Evolutionary conservation across 1,140 invertebrate species (phyloP), one percentile per base, ranked within the genome.

Genomic region (Macrobrachium rosenbergii): DNA sequence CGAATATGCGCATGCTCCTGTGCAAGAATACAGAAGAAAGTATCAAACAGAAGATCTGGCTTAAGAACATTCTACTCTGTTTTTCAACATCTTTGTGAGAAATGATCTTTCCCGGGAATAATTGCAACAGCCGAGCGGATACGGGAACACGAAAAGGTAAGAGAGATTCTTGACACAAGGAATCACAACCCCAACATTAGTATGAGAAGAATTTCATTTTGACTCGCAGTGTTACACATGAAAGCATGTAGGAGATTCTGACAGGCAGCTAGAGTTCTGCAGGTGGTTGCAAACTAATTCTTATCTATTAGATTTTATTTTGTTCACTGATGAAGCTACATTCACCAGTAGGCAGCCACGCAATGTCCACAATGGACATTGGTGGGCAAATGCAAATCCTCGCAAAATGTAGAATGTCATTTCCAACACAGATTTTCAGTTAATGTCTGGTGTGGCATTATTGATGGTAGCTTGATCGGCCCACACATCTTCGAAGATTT

Each of bases 391-490:
- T 8, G 76, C 52, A 45, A 78, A 78, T 52, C 37, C 76, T 52
- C 21, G 5, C 2, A 21, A 73, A 5, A 73, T 1, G 21, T 21
- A 17, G 69, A 73, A 73, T 23, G 69, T 12, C 2, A 58, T 78
- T 52, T 58, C 52, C 19, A 58, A 58, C 52, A 78, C 14, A 78
- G 45, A 19, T 78, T 78, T 78, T 58, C 76, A 17, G n/a, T 0
- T 17, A 58, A 78, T 77, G 75, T 77, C 16, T 77, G 45, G 45
- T 77, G 75, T 77, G 75, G 75, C 14, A 45, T 77, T 77, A n/a
- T 77, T 14, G 45, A 45, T 78, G 45, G 23, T 52, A 17, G 14
- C 17, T 52, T 77, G 21, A 77, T 45, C 58, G 75, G 11, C 23
- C 75, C 75, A 52, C 75, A 77, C 75, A 59, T 77, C 75, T 77